These are phyloP conservation scores for Rhagophthalmus giganteus DNA, from an alignment of 2,888 invertebrate genomes.

Conservation along the genomic window DNA sequence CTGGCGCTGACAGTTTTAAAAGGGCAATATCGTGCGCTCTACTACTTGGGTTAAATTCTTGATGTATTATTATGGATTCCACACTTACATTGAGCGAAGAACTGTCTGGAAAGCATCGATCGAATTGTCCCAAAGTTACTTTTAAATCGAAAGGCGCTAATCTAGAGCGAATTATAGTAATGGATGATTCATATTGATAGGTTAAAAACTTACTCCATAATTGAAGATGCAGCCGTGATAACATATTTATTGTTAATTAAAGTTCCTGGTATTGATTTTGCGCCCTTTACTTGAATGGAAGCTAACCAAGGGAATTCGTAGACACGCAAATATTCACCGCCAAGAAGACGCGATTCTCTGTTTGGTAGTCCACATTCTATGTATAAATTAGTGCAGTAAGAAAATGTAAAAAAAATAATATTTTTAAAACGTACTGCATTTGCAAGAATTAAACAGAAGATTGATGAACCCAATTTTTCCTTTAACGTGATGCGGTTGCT, in stretches of 20 bases:
- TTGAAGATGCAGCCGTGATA: slow-evolving; percentile 59
- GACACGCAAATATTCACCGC: slow-evolving; percentile 56
- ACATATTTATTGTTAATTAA: slow-evolving; percentile 63
- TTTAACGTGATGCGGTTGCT: background rate
- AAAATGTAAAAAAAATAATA: background rate
- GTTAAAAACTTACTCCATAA: slow-evolving; percentile 54
- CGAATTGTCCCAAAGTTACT: slow-evolving; percentile 60
- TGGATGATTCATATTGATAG: slow-evolving; percentile 3
- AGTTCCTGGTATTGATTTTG: slow-evolving; percentile 54
- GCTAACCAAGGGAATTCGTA: slow-evolving; percentile 64
- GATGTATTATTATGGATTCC: slow-evolving; percentile 58
- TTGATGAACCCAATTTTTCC: slow-evolving; percentile 37
- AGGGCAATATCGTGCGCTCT: slow-evolving; percentile 64
- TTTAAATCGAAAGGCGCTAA: slow-evolving; percentile 56
- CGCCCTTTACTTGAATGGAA: slow-evolving; percentile 54
- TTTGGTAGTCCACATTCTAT: slow-evolving; percentile 59
- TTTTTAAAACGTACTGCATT: slow-evolving; percentile 45
- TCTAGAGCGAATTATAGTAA: slow-evolving; percentile 37
- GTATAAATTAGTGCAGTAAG: slow-evolving; percentile 3
- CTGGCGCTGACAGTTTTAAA: slow-evolving; percentile 57
- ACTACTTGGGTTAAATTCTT: slow-evolving; percentile 58
- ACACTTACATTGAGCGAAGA: slow-evolving; percentile 60
- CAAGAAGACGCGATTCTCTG: slow-evolving; percentile 53
- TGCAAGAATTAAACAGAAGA: slow-evolving; percentile 42
- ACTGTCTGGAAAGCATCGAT: slow-evolving; percentile 58